Evolutionary conservation across 2,113 vertebrate genomes (phyloP).

Genomic region (Danionella cerebrum): DNA sequence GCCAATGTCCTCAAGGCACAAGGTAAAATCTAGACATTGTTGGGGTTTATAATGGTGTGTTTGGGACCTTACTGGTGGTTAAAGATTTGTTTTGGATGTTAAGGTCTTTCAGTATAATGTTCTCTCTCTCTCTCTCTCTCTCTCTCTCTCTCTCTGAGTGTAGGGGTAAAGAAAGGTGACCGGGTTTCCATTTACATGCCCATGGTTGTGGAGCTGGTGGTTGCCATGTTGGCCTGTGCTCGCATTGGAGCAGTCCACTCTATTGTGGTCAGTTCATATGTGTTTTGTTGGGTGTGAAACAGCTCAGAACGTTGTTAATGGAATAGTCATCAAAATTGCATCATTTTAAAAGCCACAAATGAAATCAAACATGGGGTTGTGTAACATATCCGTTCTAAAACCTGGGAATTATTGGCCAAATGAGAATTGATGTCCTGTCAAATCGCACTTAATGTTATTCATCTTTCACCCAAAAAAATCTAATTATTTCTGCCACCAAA

Average conservation of each 20-base stretch:
- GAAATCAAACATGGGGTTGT: too few relatives aligned
- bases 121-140: neutral
- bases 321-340: too few relatives aligned
- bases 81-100: neutral
- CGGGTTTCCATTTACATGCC: conserved; percentile 92
- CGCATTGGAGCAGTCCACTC: conserved; percentile 92
- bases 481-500: too few relatives aligned
- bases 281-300: neutral
- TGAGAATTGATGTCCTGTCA: too few relatives aligned
- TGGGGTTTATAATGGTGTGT: neutral
- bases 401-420: too few relatives aligned
- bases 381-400: too few relatives aligned
- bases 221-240: conserved; percentile 90
- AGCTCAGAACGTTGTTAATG: too few relatives aligned
- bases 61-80: neutral
- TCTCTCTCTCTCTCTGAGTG: neutral
- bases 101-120: neutral
- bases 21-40: conserved; percentile 55
- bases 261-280: conserved; percentile 66
- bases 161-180: conserved; percentile 89
- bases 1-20: conserved; percentile 83
- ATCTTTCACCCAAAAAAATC: too few relatives aligned
- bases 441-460: too few relatives aligned
- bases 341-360: too few relatives aligned
- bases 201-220: conserved; percentile 89